Percentiles rank a stretch among this genome's conserved stretches.
Evolutionary conservation across 2,888 invertebrate species (phyloP).

Genomic region (Vesta saturnalis): DNA sequence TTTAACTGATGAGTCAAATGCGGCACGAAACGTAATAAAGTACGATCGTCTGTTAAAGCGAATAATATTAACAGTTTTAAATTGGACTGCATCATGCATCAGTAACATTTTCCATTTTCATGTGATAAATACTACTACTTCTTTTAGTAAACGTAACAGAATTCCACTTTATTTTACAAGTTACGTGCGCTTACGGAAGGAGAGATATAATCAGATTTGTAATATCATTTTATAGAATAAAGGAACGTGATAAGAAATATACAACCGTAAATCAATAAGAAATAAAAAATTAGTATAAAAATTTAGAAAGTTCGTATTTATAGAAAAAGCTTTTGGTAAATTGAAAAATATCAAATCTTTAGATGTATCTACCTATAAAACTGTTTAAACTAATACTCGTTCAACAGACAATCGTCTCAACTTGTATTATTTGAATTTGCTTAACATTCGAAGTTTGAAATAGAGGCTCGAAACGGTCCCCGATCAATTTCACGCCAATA

Average conservation of each 20-base stretch:
- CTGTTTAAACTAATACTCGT: slow-evolving; percentile 29
- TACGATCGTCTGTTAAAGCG: too few species aligned
- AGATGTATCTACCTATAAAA: slow-evolving; percentile 2
- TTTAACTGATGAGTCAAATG: too few species aligned
- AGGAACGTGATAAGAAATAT: neutral
- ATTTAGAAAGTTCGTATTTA: too few species aligned
- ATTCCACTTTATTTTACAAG: neutral
- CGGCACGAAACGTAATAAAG: too few species aligned
- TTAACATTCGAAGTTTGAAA: slow-evolving; percentile 58
- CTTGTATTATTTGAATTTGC: slow-evolving; percentile 55
- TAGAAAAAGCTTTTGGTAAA: neutral
- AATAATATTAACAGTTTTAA: too few species aligned
- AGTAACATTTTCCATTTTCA: too few species aligned
- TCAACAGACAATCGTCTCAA: slow-evolving; percentile 44
- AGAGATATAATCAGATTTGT: neutral
- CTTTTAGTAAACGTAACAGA: neutral
- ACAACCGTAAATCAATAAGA: neutral
- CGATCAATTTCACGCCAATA: slow-evolving; percentile 63
- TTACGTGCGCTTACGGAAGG: neutral
- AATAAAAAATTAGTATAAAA: neutral
- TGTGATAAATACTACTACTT: too few species aligned
- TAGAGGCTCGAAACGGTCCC: slow-evolving; percentile 48
- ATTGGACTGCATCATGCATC: too few species aligned
- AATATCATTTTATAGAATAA: neutral
- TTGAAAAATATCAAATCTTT: slow-evolving; percentile 12